Conservation (phyloP, 2,113 vertebrate species). For the Lepus americanus region DNA sequence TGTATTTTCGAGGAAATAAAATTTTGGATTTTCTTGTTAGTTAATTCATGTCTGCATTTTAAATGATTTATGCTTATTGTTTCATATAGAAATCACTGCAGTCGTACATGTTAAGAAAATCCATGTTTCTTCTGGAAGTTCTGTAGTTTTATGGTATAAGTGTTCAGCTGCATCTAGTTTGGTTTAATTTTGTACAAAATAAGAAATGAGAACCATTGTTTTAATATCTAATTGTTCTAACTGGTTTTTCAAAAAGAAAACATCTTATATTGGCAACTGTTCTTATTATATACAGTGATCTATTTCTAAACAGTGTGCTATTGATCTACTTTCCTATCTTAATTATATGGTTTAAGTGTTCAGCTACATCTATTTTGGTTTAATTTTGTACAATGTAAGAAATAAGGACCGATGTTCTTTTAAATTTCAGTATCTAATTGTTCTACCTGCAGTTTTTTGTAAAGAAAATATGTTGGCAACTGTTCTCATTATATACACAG, state of each 20-base stretch:
- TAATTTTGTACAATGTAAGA: background rate
- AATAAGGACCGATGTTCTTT: background rate
- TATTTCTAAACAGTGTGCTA: background rate
- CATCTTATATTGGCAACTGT: background rate
- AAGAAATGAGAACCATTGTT: background rate
- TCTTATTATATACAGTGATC: background rate
- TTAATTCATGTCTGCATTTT: background rate
- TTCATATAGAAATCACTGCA: background rate
- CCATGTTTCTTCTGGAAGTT: background rate
- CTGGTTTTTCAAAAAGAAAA: background rate
- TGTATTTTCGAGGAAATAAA: background rate
- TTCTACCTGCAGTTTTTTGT: background rate
- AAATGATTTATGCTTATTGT: slow-evolving; percentile 9
- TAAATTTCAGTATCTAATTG: background rate
- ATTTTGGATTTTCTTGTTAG: slow-evolving; percentile 6
- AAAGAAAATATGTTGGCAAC: background rate
- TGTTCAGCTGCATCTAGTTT: background rate
- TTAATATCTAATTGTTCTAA: background rate
- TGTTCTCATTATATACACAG: background rate
- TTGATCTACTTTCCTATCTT: background rate
- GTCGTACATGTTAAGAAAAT: background rate
- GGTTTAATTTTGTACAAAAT: background rate
- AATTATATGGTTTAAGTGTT: background rate
- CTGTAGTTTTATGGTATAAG: background rate
- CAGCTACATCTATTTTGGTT: background rate